Base-by-base conservation (phyloP, 2,888 invertebrate species). In the Anthrax anthrax region DNA sequence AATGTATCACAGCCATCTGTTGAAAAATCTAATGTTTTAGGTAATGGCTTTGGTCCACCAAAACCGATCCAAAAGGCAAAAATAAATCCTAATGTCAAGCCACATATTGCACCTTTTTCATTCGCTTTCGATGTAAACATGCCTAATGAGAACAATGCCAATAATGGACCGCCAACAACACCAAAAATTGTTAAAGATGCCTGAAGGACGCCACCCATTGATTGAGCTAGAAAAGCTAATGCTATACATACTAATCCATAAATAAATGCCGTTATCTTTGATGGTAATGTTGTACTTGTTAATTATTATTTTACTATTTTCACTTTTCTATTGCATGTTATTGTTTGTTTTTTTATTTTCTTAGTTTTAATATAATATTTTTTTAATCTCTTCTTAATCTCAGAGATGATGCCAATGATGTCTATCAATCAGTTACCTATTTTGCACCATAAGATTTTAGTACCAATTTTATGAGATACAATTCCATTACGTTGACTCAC, bases 191-290 rank as follows among this genome's bases (percentile, higher is more conserved):
- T 87, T 10, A 90, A 68, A 0, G 88, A 78, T 0, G 86, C 84
- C 67, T 90, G 87, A n/a, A 94, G 70, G n/a, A 94, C 74, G 0
- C 87, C 87, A 1, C 89, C 90, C 40, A 92, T 70, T 47, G 80
- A 73, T 54, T 90, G 81, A 0, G 89, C 88, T 52, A 88, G 57
- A 62, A 88, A 90, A 0, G 94, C 88, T 36, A 94, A 61, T 0
- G 77, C 83, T 40, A 95, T 71, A 60, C 88, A 89, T 2, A 84
- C 54, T 1, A 81, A 57, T 0, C 94, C 94, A 61, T 77, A 90
- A 1, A 70, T 56, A 16, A 85, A 70, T 0, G 88, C 87, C 16
- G 83, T 69, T 16, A 81, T 43, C 66, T 84, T 84, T 1, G 80
- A 75, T 50, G 76, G 64, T 61, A 76, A 68, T 0, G 77, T 64